Percentiles rank a stretch among this genome's conserved stretches.
Evolutionary conservation across 2,113 vertebrate species (phyloP).

Genomic region (Sakesphorus luctuosus): DNA sequence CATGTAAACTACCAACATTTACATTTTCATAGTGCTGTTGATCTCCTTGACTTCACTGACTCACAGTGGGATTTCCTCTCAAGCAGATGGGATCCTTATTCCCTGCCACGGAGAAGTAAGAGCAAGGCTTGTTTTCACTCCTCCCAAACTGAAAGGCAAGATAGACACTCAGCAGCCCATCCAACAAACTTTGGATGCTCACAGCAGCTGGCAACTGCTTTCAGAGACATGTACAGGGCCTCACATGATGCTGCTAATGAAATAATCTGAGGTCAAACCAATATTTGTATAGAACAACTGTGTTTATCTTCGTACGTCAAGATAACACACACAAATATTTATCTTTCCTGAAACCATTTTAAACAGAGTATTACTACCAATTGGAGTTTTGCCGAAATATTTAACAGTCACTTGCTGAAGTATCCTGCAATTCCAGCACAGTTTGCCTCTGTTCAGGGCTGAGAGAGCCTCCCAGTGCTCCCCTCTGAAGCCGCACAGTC

Average conservation of each 20-base stretch:
- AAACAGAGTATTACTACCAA: background rate
- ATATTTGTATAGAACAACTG: slow-evolving; percentile 23
- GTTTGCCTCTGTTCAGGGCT: background rate
- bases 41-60: background rate
- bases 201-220: background rate
- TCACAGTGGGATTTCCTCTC: too few relatives aligned
- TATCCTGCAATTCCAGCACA: background rate
- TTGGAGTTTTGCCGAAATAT: background rate
- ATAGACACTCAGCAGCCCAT: background rate
- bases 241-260: background rate
- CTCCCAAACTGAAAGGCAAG: background rate
- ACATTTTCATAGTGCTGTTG: background rate
- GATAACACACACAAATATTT: slow-evolving; percentile 44
- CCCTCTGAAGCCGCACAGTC: background rate
- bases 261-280: slow-evolving; percentile 40
- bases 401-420: background rate
- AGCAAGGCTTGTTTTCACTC: background rate
- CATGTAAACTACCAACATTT: background rate
- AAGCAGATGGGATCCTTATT: background rate
- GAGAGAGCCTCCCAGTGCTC: background rate
- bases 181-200: background rate
- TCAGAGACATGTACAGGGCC: background rate
- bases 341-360: slow-evolving; percentile 18
- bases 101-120: fast-evolving
- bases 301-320: slow-evolving; percentile 22